These are phyloP conservation scores for Melolontha melolontha DNA, from an alignment of 2,888 invertebrate species.

Conservation along the genomic window DNA sequence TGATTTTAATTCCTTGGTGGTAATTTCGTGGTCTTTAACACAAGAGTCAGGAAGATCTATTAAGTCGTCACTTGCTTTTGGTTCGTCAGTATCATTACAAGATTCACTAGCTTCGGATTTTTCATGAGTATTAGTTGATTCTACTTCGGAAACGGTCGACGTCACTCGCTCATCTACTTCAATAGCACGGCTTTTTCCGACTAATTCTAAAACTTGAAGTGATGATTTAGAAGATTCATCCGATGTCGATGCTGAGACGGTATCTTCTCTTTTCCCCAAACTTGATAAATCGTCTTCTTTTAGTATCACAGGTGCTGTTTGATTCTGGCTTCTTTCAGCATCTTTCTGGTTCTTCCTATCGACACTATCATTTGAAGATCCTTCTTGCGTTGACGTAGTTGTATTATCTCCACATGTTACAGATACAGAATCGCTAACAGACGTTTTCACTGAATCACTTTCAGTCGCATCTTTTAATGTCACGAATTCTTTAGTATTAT, in stretches of 20 bases:
- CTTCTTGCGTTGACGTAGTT: no score
- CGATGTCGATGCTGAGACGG: no score
- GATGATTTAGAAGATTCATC: neutral
- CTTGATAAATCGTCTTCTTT: no score
- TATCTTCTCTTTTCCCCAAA: no score
- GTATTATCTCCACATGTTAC: no score
- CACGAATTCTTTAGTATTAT: neutral
- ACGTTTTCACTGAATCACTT: conserved; percentile 9
- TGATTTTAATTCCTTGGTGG: neutral
- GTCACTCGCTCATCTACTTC: neutral
- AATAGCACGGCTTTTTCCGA: neutral
- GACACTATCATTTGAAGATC: no score
- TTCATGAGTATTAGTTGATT: conserved; percentile 6
- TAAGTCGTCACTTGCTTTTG: neutral
- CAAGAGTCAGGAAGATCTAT: neutral
- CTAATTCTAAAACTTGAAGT: neutral
- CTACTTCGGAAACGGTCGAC: conserved; percentile 5
- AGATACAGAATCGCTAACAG: no score
- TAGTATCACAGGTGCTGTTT: no score
- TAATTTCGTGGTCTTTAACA: conserved; percentile 9
- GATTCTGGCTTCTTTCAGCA: no score
- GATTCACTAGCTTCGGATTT: neutral
- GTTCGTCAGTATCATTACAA: neutral
- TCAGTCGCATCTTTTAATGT: conserved; percentile 29
- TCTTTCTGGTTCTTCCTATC: no score